These are phyloP conservation scores for Glyphotaelius pellucidus DNA, from an alignment of 2,888 invertebrate genomes.

Conservation along the genomic window DNA sequence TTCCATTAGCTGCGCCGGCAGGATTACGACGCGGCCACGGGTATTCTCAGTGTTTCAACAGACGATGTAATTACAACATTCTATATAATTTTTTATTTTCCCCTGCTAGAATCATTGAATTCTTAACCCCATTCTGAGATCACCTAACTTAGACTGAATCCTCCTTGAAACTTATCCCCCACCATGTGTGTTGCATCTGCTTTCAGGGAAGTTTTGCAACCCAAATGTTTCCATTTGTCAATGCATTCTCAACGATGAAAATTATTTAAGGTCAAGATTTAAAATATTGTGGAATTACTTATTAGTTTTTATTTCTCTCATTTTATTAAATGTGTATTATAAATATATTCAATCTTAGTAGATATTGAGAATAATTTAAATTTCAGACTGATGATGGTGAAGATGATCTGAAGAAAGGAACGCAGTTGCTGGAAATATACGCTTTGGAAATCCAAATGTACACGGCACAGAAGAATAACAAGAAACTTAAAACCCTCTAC, in stretches of 20 bases:
- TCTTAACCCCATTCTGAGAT: neutral
- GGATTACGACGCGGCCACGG: slow-evolving; percentile 41
- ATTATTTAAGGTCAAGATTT: neutral
- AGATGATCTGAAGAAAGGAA: slow-evolving; percentile 98
- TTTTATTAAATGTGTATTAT: slow-evolving; percentile 18
- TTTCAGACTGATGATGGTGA: slow-evolving; percentile 96
- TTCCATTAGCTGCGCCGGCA: slow-evolving; percentile 39
- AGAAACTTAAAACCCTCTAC: slow-evolving; percentile 96
- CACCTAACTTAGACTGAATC: neutral
- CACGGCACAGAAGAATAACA: slow-evolving; percentile 99
- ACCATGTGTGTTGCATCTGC: neutral
- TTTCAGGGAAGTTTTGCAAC: neutral
- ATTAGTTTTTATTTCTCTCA: neutral
- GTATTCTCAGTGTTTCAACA: slow-evolving; percentile 43
- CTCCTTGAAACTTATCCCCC: neutral
- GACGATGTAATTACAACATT: slow-evolving; percentile 42
- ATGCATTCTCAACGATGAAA: neutral
- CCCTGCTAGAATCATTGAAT: neutral
- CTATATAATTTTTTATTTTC: slow-evolving; percentile 27
- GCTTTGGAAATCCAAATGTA: slow-evolving; percentile 99
- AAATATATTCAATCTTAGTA: neutral
- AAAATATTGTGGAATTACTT: neutral
- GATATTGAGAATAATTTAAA: slow-evolving; percentile 50
- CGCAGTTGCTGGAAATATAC: slow-evolving; percentile 98
- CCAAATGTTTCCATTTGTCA: neutral